A percentile compares a stretch with the other conserved stretches of the same genome.
These are phyloP conservation scores for Chelon auratus DNA, from an alignment of 2,797 vertebrate species.

Conservation along the genomic window DNA sequence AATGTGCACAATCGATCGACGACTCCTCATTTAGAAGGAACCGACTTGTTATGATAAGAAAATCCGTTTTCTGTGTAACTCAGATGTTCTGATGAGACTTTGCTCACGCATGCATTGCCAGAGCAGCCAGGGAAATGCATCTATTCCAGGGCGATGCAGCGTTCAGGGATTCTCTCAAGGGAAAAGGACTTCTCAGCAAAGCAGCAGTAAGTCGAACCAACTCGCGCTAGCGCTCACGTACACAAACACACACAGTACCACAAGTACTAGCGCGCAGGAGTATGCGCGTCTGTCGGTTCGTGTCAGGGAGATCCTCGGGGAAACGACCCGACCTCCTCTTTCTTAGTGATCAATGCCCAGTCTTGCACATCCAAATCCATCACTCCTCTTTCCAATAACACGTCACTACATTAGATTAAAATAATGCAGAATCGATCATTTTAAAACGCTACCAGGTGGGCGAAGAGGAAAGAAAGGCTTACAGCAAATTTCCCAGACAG, in stretches of 20 bases:
- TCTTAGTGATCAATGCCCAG: conserved; percentile 72
- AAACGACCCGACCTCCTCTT: conserved; percentile 45
- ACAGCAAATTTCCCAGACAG: conserved; percentile 21
- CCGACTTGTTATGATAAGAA: background rate
- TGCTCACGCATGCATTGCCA: conserved; percentile 51
- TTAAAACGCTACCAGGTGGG: conserved; percentile 55
- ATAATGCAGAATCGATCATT: conserved; percentile 75
- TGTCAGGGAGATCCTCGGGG: conserved; percentile 38
- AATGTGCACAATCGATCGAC: conserved; percentile 1
- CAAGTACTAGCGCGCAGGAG: background rate
- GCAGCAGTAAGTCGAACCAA: conserved; percentile 26
- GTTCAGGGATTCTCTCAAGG: conserved; percentile 15
- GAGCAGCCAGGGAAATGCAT: conserved; percentile 7
- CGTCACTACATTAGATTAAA: conserved; percentile 72
- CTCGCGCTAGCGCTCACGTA: conserved; percentile 6
- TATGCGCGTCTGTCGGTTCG: background rate
- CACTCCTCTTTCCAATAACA: conserved; percentile 70
- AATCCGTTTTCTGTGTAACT: conserved; percentile 17
- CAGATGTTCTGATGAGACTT: conserved; percentile 10
- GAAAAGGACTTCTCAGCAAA: conserved; percentile 60
- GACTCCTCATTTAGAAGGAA: background rate
- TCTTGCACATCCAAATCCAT: conserved; percentile 68
- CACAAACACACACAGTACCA: conserved; percentile 25
- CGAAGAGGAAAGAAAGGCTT: conserved; percentile 46
- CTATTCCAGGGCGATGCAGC: conserved; percentile 12